Conservation (phyloP, 2,888 invertebrate genomes). For the Agelastica alni region DNA sequence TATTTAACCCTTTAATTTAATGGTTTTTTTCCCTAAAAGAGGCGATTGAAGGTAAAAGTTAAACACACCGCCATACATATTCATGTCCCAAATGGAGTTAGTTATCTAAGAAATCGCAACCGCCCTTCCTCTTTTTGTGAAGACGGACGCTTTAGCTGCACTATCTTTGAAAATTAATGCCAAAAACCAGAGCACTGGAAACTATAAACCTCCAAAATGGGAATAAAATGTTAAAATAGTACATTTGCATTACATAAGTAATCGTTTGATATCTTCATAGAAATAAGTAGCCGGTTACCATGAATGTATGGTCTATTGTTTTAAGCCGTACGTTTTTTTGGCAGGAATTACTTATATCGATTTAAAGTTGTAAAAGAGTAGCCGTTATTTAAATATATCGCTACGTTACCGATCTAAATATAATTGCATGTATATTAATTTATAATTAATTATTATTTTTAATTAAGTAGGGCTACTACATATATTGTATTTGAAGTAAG, state of each 20-base stretch:
- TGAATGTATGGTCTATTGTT: constrained; percentile 15
- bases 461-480: too few species aligned
- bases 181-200: constrained; percentile 46
- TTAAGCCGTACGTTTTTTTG: too few species aligned
- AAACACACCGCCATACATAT: constrained; percentile 49
- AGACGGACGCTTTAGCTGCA: constrained; percentile 37
- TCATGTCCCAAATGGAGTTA: constrained; percentile 45
- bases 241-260: constrained; percentile 47
- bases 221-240: constrained; percentile 51
- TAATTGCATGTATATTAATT: too few species aligned
- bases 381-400: too few species aligned
- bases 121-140: constrained; percentile 40
- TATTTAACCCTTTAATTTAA: too few species aligned
- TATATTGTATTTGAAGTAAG: too few species aligned
- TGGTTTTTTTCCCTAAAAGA: too few species aligned
- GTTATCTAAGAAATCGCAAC: constrained; percentile 46
- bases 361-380: too few species aligned
- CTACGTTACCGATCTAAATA: too few species aligned
- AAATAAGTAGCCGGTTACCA: constrained; percentile 21
- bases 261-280: constrained; percentile 22
- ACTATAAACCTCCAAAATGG: constrained; percentile 52
- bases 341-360: too few species aligned
- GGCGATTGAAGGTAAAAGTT: constrained; percentile 45
- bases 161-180: constrained; percentile 49
- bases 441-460: too few species aligned